Evolutionary conservation across 1,140 invertebrate genomes (phyloP).

Genomic region (Drosophila pruinosa): DNA sequence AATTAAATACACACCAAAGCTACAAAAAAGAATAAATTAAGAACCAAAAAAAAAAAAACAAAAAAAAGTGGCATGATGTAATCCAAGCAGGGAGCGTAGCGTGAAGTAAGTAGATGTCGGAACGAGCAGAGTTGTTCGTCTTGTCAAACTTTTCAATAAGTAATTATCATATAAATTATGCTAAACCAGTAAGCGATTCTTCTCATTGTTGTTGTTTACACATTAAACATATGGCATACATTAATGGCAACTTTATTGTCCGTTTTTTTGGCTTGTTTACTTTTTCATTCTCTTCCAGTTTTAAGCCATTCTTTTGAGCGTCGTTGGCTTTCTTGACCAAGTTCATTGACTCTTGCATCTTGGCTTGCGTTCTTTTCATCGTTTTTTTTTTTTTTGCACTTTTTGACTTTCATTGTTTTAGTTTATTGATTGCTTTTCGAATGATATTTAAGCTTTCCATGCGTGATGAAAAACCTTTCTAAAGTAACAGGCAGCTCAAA

Average conservation of each 20-base stretch:
- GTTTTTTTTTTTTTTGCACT: slow-evolving; percentile 14
- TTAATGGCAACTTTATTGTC: neutral
- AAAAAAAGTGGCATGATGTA: slow-evolving; percentile 39
- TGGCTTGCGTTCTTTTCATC: slow-evolving; percentile 1
- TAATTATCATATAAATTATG: slow-evolving; percentile 41
- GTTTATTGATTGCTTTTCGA: slow-evolving; percentile 37
- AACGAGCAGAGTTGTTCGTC: neutral
- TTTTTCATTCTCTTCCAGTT: slow-evolving; percentile 4
- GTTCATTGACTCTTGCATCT: slow-evolving; percentile 9
- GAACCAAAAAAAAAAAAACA: neutral
- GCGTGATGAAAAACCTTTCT: slow-evolving; percentile 34
- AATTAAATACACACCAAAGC: slow-evolving; percentile 47
- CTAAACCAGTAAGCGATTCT: neutral
- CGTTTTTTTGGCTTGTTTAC: neutral
- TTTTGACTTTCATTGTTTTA: slow-evolving; percentile 39
- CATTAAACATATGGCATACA: slow-evolving; percentile 24
- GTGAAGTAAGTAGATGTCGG: slow-evolving; percentile 20
- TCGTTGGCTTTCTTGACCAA: slow-evolving; percentile 26
- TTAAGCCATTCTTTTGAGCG: slow-evolving; percentile 19
- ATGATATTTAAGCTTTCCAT: slow-evolving; percentile 27
- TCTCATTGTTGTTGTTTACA: slow-evolving; percentile 8
- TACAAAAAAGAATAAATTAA: neutral
- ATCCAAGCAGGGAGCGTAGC: slow-evolving; percentile 13
- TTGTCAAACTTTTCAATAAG: slow-evolving; percentile 3
- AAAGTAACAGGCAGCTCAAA: slow-evolving; percentile 36